Conservation (phyloP, 2,888 invertebrate species). For the Patella pellucida region DNA sequence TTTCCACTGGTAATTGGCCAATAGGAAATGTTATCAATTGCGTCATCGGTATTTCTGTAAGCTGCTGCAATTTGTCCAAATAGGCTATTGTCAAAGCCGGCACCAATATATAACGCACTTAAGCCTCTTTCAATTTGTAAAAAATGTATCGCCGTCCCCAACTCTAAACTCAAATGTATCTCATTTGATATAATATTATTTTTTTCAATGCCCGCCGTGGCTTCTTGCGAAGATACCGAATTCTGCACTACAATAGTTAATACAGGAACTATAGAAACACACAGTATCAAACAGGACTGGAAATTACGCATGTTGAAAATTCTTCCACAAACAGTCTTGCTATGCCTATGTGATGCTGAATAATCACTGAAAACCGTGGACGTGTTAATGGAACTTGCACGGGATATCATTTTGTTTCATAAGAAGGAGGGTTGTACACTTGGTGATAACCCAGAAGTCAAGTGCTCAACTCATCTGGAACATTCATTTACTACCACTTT, state of each 20-base stretch:
- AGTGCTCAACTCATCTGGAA: too few relatives aligned
- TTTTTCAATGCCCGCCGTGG: constrained; percentile 11
- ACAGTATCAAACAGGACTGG: constrained; percentile 19
- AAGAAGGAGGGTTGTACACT: too few relatives aligned
- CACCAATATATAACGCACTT: constrained; percentile 49
- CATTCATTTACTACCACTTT: too few relatives aligned
- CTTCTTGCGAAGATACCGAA: constrained; percentile 22
- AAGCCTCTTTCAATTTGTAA: constrained; percentile 55
- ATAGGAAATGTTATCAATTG: neutral
- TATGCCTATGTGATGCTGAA: too few relatives aligned
- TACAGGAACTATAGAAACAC: constrained; percentile 32
- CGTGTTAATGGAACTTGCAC: too few relatives aligned
- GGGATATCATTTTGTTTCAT: too few relatives aligned
- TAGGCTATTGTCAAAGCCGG: constrained; percentile 33
- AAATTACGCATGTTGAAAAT: too few relatives aligned
- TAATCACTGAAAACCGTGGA: too few relatives aligned
- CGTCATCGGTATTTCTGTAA: neutral
- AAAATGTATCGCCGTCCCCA: constrained; percentile 45
- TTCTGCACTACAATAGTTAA: constrained; percentile 34
- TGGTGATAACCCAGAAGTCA: too few relatives aligned
- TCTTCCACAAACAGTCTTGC: too few relatives aligned
- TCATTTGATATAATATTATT: constrained; percentile 30
- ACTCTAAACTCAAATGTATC: constrained; percentile 42
- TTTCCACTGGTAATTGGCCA: neutral
- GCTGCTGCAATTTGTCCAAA: neutral